Evolutionary conservation across 2,797 vertebrate genomes (phyloP).

Genomic region (Xerus rutilus): DNA sequence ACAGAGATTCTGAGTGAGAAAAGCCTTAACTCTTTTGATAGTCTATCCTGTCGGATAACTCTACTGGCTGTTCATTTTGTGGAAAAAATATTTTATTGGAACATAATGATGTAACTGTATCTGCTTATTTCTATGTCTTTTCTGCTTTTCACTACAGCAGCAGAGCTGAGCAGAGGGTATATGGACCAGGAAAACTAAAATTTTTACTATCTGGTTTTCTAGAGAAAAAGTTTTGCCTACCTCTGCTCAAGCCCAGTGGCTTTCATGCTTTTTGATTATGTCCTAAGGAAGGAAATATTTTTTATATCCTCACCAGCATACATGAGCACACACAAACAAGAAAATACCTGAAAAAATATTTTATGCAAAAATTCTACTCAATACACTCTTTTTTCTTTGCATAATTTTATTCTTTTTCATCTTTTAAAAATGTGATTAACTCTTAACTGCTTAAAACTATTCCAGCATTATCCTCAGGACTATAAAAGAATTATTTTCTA

Average conservation of each 20-base stretch:
- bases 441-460: not conserved
- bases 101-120: not conserved
- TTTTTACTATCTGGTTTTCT: conserved; percentile 22
- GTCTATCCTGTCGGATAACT: not conserved
- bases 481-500: conserved; percentile 36
- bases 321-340: not conserved
- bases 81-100: not conserved
- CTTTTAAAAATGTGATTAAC: not conserved
- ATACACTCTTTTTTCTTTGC: not conserved
- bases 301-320: not conserved
- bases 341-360: conserved; percentile 1
- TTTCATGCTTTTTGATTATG: not conserved
- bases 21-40: conserved; percentile 41
- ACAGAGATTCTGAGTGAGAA: not conserved
- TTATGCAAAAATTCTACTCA: not conserved
- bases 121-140: not conserved
- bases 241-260: not conserved
- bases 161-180: not conserved
- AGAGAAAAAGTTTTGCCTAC: conserved; percentile 26
- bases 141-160: not conserved
- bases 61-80: not conserved
- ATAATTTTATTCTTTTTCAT: not conserved
- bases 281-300: conserved; percentile 20
- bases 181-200: not conserved
- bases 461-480: not conserved